Evolutionary conservation across 2,888 invertebrate species (phyloP).

Genomic region (Meloe dianella): DNA sequence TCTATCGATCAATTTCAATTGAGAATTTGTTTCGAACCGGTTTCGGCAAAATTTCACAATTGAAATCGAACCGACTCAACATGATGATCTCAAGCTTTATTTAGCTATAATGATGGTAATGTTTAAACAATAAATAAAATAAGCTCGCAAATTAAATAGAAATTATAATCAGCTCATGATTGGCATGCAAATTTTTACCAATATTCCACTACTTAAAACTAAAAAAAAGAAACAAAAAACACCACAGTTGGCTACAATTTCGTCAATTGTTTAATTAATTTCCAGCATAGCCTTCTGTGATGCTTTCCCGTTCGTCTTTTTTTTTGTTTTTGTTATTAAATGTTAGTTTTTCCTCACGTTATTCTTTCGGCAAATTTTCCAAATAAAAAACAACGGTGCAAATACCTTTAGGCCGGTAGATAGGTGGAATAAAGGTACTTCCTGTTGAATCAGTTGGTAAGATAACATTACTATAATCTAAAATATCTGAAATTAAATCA

Average conservation of each 20-base stretch:
- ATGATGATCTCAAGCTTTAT: background rate
- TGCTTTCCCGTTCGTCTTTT: background rate
- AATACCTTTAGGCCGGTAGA: conserved; percentile 75
- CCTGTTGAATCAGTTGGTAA: conserved; percentile 80
- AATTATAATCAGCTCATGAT: background rate
- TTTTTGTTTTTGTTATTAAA: background rate
- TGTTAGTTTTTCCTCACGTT: background rate
- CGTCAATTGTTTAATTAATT: too few relatives aligned
- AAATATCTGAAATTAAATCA: conserved; percentile 70
- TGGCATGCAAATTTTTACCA: conserved; percentile 1
- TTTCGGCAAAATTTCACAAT: too few relatives aligned
- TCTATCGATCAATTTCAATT: conserved; percentile 10
- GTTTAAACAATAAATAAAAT: background rate
- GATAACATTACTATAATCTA: conserved; percentile 75
- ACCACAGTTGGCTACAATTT: background rate
- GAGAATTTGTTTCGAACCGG: too few relatives aligned
- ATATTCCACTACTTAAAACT: background rate
- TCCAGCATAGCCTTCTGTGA: background rate
- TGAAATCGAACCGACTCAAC: conserved; percentile 9
- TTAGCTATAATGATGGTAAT: too few relatives aligned
- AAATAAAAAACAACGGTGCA: conserved; percentile 41
- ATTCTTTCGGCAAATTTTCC: background rate
- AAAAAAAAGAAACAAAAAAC: too few relatives aligned
- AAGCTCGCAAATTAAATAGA: background rate
- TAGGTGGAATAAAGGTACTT: conserved; percentile 72